A percentile compares a stretch with the other conserved stretches of the same genome.
These are phyloP conservation scores for Pogonus chalceus DNA, from an alignment of 1,140 invertebrate genomes.

Conservation along the genomic window DNA sequence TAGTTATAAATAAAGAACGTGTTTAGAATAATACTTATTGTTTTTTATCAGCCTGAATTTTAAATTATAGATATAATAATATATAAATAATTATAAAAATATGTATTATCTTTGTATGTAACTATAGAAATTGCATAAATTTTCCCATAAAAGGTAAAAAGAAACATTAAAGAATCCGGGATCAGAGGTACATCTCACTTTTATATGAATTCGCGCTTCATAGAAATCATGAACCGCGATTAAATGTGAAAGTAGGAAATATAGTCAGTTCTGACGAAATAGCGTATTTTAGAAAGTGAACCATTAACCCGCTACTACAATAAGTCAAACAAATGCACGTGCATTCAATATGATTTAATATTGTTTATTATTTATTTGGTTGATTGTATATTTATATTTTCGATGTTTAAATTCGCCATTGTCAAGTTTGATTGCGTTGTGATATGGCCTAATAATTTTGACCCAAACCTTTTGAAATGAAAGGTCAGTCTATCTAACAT, in stretches of 20 bases:
- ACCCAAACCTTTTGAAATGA: conserved; percentile 4
- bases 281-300: conserved; percentile 6
- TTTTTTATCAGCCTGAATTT: too few species aligned
- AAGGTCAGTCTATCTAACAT: neutral
- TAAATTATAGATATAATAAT: too few species aligned
- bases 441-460: conserved; percentile 6
- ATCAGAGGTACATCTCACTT: neutral
- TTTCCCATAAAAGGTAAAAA: too few species aligned
- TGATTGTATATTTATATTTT: conserved; percentile 3
- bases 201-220: neutral
- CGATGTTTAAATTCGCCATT: neutral
- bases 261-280: neutral
- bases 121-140: too few species aligned
- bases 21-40: too few species aligned
- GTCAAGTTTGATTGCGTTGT: neutral
- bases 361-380: neutral
- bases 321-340: neutral
- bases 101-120: too few species aligned
- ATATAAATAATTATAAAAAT: too few species aligned
- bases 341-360: neutral
- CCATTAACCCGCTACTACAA: neutral
- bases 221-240: conserved; percentile 1
- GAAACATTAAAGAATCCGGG: too few species aligned
- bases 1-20: too few species aligned
- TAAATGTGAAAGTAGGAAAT: conserved; percentile 6